phyloP scores from a whole-genome alignment of 64 coral and sea anemone species.

The Dendrophyllia cribrosa region DNA sequence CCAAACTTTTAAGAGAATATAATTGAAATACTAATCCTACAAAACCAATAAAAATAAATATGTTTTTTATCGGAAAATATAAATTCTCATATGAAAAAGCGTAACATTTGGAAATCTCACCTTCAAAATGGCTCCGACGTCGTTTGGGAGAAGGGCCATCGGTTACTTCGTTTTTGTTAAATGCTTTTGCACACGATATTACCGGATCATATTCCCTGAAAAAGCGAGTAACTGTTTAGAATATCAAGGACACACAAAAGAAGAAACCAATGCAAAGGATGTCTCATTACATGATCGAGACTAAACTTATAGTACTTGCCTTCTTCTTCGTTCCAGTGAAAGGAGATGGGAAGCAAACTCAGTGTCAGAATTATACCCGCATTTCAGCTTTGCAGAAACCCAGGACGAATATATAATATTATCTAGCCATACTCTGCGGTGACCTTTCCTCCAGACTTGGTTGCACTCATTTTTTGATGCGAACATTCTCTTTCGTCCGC shows the following conservation, averaged over 20 bases:
- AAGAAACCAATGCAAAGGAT: too few relatives aligned
- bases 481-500: not conserved
- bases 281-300: too few relatives aligned
- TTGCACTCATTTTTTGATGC: too few relatives aligned
- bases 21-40: too few relatives aligned
- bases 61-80: not conserved
- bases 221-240: too few relatives aligned
- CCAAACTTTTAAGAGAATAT: too few relatives aligned
- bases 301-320: too few relatives aligned
- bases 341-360: too few relatives aligned
- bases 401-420: not conserved
- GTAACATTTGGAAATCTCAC: not conserved
- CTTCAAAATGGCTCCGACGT: slow-evolving; percentile 17
- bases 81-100: not conserved
- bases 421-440: not conserved
- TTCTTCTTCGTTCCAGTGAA: too few relatives aligned
- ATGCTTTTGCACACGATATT: not conserved
- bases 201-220: not conserved
- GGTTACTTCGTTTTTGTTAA: not conserved
- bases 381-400: too few relatives aligned
- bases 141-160: not conserved
- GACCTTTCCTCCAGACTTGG: not conserved
- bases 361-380: too few relatives aligned
- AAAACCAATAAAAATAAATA: slow-evolving; percentile 19
- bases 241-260: too few relatives aligned